phyloP scores from a whole-genome alignment of 1,140 invertebrate genomes.

The Bilobella aurantiaca region DNA sequence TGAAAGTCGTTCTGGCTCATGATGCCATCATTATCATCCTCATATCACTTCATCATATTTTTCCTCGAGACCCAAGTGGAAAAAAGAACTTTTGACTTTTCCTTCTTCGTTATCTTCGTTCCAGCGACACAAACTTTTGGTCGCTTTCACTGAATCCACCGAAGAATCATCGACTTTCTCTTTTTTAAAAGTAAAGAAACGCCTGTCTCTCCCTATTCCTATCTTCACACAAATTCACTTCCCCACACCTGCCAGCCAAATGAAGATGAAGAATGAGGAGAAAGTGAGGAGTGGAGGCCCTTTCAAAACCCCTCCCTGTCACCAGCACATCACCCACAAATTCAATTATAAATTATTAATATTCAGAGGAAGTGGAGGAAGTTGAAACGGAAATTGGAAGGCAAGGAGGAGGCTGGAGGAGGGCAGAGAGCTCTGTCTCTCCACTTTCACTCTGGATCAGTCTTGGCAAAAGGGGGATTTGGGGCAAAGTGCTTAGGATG shows the following conservation, averaged over 20 bases:
- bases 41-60: constrained; percentile 19
- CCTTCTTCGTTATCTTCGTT: constrained; percentile 4
- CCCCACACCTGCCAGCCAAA: not conserved
- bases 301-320: not conserved
- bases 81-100: constrained; percentile 1
- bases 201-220: no score
- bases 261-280: constrained; percentile 1
- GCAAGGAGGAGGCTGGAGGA: no score
- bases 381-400: not conserved
- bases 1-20: constrained; percentile 13
- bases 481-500: not conserved
- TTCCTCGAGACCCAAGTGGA: not conserved
- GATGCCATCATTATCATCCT: constrained; percentile 17
- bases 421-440: not conserved
- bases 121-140: not conserved
- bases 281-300: not conserved
- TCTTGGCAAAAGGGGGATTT: not conserved
- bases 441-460: not conserved
- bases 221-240: no score
- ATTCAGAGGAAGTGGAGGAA: not conserved
- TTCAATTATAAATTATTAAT: not conserved
- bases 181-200: no score
- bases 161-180: not conserved
- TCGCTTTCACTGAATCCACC: no score
- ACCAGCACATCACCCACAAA: not conserved